Evolutionary conservation across 2,888 invertebrate genomes (phyloP).

Genomic region (Herminia tarsipennalis): DNA sequence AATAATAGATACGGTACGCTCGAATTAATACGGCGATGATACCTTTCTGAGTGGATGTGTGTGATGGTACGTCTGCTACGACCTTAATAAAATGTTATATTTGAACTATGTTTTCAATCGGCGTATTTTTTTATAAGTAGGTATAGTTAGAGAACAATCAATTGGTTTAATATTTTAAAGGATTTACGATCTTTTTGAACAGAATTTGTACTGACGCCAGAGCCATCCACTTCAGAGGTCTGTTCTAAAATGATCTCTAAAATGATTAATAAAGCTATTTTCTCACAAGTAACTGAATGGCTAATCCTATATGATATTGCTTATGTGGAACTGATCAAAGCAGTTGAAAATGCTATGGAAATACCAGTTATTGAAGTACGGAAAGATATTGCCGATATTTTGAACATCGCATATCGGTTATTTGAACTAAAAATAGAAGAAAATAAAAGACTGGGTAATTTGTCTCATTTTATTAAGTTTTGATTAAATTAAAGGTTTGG

Average conservation of each 20-base stretch:
- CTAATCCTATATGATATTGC: slow-evolving; percentile 69
- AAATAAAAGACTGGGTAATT: slow-evolving; percentile 66
- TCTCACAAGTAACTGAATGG: slow-evolving; percentile 56
- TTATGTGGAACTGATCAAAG: slow-evolving; percentile 66
- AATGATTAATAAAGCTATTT: slow-evolving; percentile 73
- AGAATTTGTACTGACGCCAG: slow-evolving; percentile 69
- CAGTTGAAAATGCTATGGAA: slow-evolving; percentile 76
- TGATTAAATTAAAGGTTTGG: background rate
- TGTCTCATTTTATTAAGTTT: background rate
- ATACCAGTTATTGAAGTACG: slow-evolving; percentile 68
- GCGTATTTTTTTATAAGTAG: no score
- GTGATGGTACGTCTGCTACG: no score
- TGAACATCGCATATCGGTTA: slow-evolving; percentile 57
- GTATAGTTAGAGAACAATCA: no score
- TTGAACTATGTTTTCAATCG: no score
- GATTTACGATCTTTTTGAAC: slow-evolving; percentile 1
- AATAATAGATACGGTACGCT: no score
- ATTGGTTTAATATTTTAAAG: no score
- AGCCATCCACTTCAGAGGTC: slow-evolving; percentile 63
- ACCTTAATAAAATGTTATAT: no score
- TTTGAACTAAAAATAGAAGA: slow-evolving; percentile 67
- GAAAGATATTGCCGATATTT: slow-evolving; percentile 63
- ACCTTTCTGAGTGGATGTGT: no score
- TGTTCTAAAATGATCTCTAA: slow-evolving; percentile 59
- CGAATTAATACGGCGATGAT: no score